Conservation (phyloP, 35 echinoderm and acorn worm genomes). For the Amphiura filiformis region DNA sequence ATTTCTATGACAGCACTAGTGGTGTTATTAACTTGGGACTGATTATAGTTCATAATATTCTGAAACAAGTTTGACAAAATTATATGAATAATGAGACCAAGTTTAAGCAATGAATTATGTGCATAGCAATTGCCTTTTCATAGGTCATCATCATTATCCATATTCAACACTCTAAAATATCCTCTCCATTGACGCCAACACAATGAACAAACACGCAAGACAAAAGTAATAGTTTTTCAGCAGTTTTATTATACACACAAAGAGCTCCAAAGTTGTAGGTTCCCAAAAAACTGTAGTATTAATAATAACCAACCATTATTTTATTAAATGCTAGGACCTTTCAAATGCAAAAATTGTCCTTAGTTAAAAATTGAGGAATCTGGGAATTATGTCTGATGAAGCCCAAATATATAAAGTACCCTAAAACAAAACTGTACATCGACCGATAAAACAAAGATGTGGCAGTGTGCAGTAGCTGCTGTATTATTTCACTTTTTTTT, state of each 20-base stretch:
- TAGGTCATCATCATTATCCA: too few relatives aligned
- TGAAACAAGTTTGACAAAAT: background rate
- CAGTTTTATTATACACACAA: conserved; percentile 15
- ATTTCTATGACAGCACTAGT: too few relatives aligned
- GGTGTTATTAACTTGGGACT: too few relatives aligned
- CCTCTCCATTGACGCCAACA: background rate
- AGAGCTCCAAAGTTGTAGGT: conserved; percentile 7
- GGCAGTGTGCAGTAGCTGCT: conserved; percentile 8
- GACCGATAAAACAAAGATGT: background rate
- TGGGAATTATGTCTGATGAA: background rate
- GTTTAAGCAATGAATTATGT: too few relatives aligned
- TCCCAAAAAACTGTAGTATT: background rate
- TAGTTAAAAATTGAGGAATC: background rate
- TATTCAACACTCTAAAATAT: too few relatives aligned
- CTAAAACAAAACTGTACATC: conserved; percentile 12
- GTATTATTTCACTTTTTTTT: conserved; percentile 10
- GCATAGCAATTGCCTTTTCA: too few relatives aligned
- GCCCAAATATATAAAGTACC: background rate
- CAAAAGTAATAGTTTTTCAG: background rate
- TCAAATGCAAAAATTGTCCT: background rate
- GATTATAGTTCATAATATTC: background rate
- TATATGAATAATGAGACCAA: too few relatives aligned
- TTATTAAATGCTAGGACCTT: background rate
- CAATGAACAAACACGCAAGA: background rate
- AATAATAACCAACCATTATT: background rate